Percentiles rank a stretch among this genome's conserved stretches.
These are phyloP conservation scores for Clupea harengus DNA, from an alignment of 2,113 vertebrate species.

Conservation along the genomic window DNA sequence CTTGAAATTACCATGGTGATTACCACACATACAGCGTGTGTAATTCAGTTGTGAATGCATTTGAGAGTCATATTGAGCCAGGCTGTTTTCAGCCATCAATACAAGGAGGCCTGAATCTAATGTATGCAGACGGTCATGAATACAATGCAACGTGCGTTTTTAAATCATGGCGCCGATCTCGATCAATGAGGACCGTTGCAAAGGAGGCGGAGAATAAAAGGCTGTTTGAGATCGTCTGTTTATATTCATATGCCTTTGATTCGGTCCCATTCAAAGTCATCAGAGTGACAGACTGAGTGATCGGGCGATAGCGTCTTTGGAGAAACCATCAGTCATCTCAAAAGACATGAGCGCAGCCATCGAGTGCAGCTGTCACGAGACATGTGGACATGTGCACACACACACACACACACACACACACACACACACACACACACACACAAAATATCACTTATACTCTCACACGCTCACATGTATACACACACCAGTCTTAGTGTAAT, in stretches of 20 bases:
- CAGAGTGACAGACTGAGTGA: slow-evolving; percentile 55
- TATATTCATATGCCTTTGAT: slow-evolving; percentile 57
- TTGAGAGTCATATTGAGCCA: slow-evolving; percentile 38
- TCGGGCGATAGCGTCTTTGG: slow-evolving; percentile 42
- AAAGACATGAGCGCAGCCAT: slow-evolving; percentile 49
- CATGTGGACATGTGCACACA: not conserved
- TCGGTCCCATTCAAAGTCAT: slow-evolving; percentile 51
- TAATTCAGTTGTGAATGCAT: slow-evolving; percentile 20
- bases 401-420: not conserved
- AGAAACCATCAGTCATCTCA: slow-evolving; percentile 57
- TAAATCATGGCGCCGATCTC: slow-evolving; percentile 53
- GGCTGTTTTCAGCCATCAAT: slow-evolving; percentile 53
- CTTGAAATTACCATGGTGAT: slow-evolving; percentile 21
- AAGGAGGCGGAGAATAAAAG: slow-evolving; percentile 50
- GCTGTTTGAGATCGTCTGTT: slow-evolving; percentile 55
- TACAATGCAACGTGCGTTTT: slow-evolving; percentile 56
- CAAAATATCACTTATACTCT: not conserved
- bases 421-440: not conserved
- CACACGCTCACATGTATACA: not conserved
- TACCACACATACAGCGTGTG: slow-evolving; percentile 23
- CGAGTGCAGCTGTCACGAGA: not conserved
- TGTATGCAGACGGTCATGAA: slow-evolving; percentile 56
- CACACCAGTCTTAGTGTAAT: not conserved
- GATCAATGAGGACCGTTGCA: slow-evolving; percentile 49
- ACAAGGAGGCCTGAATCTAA: slow-evolving; percentile 45